Percentiles rank a stretch among this genome's conserved stretches.
Evolutionary conservation across 2,888 invertebrate species (phyloP).

Genomic region (Dicranocentrus wangi): DNA sequence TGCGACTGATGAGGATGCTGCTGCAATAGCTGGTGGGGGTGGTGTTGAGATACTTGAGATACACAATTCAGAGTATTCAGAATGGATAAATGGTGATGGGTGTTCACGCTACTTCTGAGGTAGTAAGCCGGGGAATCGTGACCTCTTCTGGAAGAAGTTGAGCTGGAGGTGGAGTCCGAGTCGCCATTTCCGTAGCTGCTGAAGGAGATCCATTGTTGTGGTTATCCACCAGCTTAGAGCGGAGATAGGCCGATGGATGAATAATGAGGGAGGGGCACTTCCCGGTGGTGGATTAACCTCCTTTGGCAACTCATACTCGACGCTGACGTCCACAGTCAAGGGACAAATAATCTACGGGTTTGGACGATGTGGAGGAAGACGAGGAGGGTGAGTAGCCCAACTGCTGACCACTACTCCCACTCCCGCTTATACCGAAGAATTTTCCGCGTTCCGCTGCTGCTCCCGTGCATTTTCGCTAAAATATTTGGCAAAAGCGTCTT

Average conservation of each 20-base stretch:
- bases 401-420: slow-evolving; percentile 13
- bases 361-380: slow-evolving; percentile 43
- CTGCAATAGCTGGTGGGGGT: not conserved
- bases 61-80: not conserved
- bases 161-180: slow-evolving; percentile 25
- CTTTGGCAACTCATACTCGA: slow-evolving; percentile 92
- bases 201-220: slow-evolving; percentile 40
- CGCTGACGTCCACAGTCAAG: slow-evolving; percentile 91
- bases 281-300: slow-evolving; percentile 84
- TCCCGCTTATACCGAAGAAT: slow-evolving; percentile 41
- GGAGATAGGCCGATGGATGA: slow-evolving; percentile 90
- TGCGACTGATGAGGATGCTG: too few relatives aligned
- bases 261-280: slow-evolving; percentile 89
- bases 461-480: slow-evolving; percentile 57
- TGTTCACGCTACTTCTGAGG: slow-evolving; percentile 51
- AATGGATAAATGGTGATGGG: slow-evolving; percentile 6
- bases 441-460: slow-evolving; percentile 39
- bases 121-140: slow-evolving; percentile 35
- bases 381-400: slow-evolving; percentile 17
- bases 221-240: slow-evolving; percentile 77
- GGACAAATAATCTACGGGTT: slow-evolving; percentile 83
- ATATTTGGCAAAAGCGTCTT: too few relatives aligned
- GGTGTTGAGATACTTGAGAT: slow-evolving; percentile 9
- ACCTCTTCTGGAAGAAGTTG: slow-evolving; percentile 35
- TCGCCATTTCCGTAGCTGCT: not conserved